Base-by-base conservation (phyloP, 92 coral and sea anemone species). In the Zoanthus gigantus region DNA sequence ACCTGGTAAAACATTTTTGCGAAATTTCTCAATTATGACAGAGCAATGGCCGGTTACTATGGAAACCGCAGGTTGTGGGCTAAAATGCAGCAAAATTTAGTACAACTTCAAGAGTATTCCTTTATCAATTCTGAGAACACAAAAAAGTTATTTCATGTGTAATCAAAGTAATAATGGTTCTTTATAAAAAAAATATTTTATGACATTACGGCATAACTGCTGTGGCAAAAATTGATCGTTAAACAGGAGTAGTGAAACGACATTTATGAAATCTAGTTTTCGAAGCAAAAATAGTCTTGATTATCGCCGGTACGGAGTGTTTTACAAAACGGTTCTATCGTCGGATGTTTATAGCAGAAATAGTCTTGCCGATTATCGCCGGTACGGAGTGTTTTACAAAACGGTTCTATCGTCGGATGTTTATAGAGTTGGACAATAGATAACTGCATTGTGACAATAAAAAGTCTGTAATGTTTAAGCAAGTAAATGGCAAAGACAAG, bases 201-300 rank as follows among this genome's bases (percentile, higher is more conserved):
- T 72, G 34, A 60, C 31, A 34, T 72, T 72, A 72, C 47, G 76
- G 76, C 46, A n/a, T 34, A 30, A 34, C n/a, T 5, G 52, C 76
- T 28, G 12, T 72, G 48, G 52, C 76, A 72, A 72, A 72, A 12
- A 72, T 72, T 34, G 76, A 72, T 50, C 76, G 63, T 75, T 75
- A 75, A 75, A 75, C 79, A 75, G 23, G 46, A 10, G 37, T 76
- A 76, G 63, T 23, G 61, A 76, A 76, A 76, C 65, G 32, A 76
- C 80, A 76, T 76, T 50, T 75, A 47, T 75, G 23, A 47, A 75
- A 75, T 75, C 61, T 28, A 18, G 61, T 50, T 76, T 76, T 76
- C 16, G 80, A 53, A 76, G 15, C 65, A 50, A 23, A 76, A 76
- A 37, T 37, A 37, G 23, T 23, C 23, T 23, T 23, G 23, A 23